These are phyloP conservation scores for Phaenicophaeus curvirostris DNA, from an alignment of 2,797 vertebrate genomes.

Conservation along the genomic window DNA sequence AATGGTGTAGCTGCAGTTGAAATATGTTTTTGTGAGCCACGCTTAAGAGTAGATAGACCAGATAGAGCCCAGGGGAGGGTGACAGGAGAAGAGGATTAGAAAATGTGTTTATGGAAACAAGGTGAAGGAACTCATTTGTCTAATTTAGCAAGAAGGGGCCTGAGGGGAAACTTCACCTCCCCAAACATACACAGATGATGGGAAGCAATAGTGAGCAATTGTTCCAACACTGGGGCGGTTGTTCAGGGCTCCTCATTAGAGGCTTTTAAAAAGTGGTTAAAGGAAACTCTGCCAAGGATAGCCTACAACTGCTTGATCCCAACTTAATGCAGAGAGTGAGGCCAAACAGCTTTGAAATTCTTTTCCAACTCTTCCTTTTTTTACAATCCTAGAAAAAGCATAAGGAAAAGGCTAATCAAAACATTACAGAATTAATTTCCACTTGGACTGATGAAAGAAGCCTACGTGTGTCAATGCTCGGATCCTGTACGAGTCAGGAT, in stretches of 20 bases:
- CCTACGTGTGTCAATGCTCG: not conserved
- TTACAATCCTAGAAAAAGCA: not conserved
- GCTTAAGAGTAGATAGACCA: not conserved
- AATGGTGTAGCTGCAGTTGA: not conserved
- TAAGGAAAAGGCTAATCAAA: not conserved
- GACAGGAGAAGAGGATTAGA: constrained; percentile 44
- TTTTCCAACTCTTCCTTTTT: not conserved
- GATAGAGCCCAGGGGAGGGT: not conserved
- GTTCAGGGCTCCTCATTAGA: not conserved
- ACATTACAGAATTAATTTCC: not conserved
- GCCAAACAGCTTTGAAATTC: not conserved
- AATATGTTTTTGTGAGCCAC: not conserved
- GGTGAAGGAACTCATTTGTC: constrained; percentile 38
- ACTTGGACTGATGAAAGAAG: not conserved
- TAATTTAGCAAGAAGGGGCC: constrained; percentile 34
- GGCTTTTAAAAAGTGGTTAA: not conserved
- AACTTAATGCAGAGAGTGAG: not conserved
- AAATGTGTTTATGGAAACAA: not conserved
- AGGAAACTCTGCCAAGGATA: not conserved
- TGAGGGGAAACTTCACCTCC: constrained; percentile 18
- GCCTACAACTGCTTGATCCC: not conserved
- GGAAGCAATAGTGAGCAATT: constrained; percentile 8
- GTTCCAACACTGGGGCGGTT: not conserved
- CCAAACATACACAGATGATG: not conserved
- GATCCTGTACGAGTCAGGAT: not conserved